Conservation (phyloP, 2,113 vertebrate genomes). For the Carlito syrichta region DNA sequence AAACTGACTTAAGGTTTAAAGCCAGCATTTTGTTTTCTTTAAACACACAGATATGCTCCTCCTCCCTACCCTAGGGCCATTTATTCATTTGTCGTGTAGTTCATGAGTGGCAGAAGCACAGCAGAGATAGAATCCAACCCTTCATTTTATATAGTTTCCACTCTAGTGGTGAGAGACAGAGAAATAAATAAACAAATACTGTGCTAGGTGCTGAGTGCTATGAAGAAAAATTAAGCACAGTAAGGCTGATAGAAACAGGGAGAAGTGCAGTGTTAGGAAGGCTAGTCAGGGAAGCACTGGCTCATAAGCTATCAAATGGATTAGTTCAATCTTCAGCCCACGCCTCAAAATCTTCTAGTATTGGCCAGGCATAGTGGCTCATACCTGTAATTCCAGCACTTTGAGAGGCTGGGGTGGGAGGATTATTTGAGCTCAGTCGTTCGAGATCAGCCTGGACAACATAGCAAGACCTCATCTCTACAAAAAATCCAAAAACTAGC, state of each 20-base stretch:
- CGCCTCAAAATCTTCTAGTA: neutral
- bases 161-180: neutral
- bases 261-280: neutral
- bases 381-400: too few species aligned
- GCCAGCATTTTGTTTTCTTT: neutral
- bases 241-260: neutral
- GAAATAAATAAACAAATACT: neutral
- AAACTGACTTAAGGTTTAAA: neutral
- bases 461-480: too few species aligned
- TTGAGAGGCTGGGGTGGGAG: too few species aligned
- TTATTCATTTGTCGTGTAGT: neutral
- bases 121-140: neutral
- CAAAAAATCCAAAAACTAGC: too few species aligned
- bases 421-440: too few species aligned
- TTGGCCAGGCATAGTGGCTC: too few species aligned
- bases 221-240: neutral
- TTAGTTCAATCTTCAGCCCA: neutral
- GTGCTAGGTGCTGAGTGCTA: neutral
- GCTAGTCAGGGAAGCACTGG: neutral
- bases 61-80: neutral
- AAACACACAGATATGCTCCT: neutral
- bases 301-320: neutral
- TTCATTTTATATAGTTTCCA: neutral
- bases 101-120: neutral
- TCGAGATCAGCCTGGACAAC: too few species aligned